Conservation (phyloP, 2,888 invertebrate genomes). For the Dyspetes luteomarginatus region DNA sequence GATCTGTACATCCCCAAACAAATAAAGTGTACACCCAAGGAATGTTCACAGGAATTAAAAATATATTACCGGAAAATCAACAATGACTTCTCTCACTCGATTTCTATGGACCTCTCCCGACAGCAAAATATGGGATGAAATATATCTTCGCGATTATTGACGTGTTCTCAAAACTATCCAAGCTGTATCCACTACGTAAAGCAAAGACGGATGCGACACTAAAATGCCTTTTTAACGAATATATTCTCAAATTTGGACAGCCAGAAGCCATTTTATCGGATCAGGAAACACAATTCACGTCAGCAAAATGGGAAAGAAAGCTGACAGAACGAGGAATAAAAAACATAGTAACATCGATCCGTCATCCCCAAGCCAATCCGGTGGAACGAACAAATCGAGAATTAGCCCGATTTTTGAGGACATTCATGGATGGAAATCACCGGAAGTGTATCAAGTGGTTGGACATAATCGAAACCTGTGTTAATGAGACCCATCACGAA, state of each 20-base stretch:
- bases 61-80: too few relatives aligned
- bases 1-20: too few relatives aligned
- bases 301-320: background rate
- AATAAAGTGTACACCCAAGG: too few relatives aligned
- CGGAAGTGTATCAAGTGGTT: background rate
- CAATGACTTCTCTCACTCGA: too few relatives aligned
- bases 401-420: background rate
- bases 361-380: conserved; percentile 8
- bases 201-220: background rate
- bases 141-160: background rate
- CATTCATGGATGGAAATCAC: background rate
- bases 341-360: background rate
- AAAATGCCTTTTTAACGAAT: background rate
- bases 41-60: too few relatives aligned
- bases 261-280: background rate
- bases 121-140: background rate
- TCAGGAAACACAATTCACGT: conserved; percentile 3
- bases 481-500: background rate
- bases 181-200: background rate
- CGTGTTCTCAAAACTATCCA: background rate
- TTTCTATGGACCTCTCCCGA: background rate
- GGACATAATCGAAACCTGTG: background rate
- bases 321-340: background rate
- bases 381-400: background rate
- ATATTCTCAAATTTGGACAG: background rate